Base-by-base conservation (phyloP, 2,888 invertebrate species). In the Torymus texanus region DNA sequence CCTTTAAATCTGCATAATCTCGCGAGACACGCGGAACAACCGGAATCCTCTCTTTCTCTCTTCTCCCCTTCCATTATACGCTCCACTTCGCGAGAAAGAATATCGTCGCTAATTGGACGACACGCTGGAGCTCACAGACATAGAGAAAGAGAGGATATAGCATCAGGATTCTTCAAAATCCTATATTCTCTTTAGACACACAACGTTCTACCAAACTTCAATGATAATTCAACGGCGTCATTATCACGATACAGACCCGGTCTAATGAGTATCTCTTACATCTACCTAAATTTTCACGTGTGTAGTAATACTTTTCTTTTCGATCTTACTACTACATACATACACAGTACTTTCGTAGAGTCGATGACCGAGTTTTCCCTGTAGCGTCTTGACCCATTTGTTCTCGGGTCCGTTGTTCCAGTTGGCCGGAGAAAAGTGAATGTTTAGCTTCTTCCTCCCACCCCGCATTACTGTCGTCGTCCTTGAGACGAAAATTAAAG, bases 161-260 rank as follows among this genome's bases (percentile, higher is more conserved):
- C 41, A 8, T 41, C 8, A 5, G 41, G 8, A 29, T 18, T 53
- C 16, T 29, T 72, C 59, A 51, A n/a, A 10, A 13, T 53, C 62
- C 12, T 58, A 51, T 53, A 56, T 41, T n/a, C 14, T 55, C 58
- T 68, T 59, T 41, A 13, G 2, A 8, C 50, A 8, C 41, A 0
- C 10, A 41, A 41, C 41, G 5, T 41, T 41, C 13, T 12, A 16
- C 21, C 70, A 41, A 41, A 0, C 53, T 24, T 50, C 63, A 66
- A 72, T 61, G 71, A 79, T 56, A 75, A 75, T 79, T 66, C 59
- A 79, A 63, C 41, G 55, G 63, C 55, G 71, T 66, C 50, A 66
- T 71, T 71, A 75, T 41, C 53, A 21, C 55, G n/a, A 29, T 24
- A 63, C 62, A 56, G 51, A 50, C 41, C 51, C 58, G 59, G 10